Conservation (phyloP, 2,113 vertebrate genomes). For the Lethenteron reissneri region DNA sequence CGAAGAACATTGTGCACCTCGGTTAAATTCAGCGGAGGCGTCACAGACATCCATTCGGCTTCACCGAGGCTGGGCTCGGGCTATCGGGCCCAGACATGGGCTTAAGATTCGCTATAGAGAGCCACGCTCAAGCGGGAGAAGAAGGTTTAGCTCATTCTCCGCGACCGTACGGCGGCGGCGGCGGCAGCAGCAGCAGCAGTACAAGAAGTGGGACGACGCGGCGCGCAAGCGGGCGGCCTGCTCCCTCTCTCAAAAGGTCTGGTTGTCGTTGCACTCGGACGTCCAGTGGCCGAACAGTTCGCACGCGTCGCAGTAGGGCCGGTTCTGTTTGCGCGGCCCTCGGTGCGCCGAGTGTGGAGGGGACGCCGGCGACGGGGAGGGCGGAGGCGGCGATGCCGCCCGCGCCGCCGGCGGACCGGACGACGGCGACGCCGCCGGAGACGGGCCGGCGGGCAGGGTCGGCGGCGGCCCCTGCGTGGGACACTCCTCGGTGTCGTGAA, state of each 20-base stretch:
- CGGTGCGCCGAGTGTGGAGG: constrained; percentile 66
- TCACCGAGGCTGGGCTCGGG: too few species aligned
- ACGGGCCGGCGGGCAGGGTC: background rate
- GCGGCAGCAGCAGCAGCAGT: too few species aligned
- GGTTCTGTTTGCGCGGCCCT: constrained; percentile 49
- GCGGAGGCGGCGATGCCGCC: background rate
- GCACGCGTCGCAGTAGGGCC: constrained; percentile 80
- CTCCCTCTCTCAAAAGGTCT: constrained; percentile 44
- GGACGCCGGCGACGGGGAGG: constrained; percentile 23
- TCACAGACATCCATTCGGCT: too few species aligned
- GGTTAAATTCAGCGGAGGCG: too few species aligned
- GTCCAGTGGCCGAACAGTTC: constrained; percentile 90
- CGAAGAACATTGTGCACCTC: too few species aligned
- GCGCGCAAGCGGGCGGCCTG: too few species aligned
- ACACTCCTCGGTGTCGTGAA: constrained; percentile 86
- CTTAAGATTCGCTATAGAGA: too few species aligned
- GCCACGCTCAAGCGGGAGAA: too few species aligned
- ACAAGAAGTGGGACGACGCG: too few species aligned
- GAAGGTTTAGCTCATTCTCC: too few species aligned
- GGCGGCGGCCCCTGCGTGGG: constrained; percentile 53
- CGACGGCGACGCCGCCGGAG: background rate
- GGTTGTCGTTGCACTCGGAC: constrained; percentile 64
- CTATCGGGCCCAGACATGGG: too few species aligned
- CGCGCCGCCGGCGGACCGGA: background rate
- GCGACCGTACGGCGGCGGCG: too few species aligned